These are phyloP conservation scores for Lophura swinhoii DNA, from an alignment of 2,797 vertebrate species.

Conservation along the genomic window DNA sequence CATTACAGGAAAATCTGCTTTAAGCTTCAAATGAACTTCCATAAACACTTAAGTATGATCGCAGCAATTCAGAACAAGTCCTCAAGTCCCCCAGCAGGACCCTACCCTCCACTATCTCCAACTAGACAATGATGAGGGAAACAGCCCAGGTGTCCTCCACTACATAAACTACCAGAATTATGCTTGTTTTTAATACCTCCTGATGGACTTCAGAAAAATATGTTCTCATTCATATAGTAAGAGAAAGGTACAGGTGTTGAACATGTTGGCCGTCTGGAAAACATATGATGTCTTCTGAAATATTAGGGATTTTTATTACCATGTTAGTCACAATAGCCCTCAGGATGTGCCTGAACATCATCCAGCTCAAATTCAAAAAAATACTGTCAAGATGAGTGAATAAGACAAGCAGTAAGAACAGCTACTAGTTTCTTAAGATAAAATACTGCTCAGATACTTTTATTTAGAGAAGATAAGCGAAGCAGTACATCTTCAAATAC, in stretches of 20 bases:
- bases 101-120: not conserved
- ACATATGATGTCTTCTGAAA: not conserved
- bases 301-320: not conserved
- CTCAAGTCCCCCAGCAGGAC: not conserved
- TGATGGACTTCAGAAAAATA: not conserved
- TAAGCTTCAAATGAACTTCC: not conserved
- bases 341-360: not conserved
- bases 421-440: not conserved
- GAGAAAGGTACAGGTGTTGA: not conserved
- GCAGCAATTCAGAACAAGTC: not conserved
- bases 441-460: not conserved
- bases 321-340: accelerated
- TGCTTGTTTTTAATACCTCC: not conserved
- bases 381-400: not conserved
- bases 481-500: not conserved
- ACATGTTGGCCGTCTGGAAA: not conserved
- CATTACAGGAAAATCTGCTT: not conserved
- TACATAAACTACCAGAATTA: not conserved
- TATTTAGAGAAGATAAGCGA: not conserved
- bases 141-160: not conserved
- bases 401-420: not conserved
- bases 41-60: not conserved
- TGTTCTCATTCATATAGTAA: not conserved
- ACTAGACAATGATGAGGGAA: accelerated
- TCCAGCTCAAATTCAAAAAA: not conserved